Evolutionary conservation across 2,113 vertebrate genomes (phyloP), one percentile per base, ranked within the genome.

Genomic region (Epinephelus lanceolatus): DNA sequence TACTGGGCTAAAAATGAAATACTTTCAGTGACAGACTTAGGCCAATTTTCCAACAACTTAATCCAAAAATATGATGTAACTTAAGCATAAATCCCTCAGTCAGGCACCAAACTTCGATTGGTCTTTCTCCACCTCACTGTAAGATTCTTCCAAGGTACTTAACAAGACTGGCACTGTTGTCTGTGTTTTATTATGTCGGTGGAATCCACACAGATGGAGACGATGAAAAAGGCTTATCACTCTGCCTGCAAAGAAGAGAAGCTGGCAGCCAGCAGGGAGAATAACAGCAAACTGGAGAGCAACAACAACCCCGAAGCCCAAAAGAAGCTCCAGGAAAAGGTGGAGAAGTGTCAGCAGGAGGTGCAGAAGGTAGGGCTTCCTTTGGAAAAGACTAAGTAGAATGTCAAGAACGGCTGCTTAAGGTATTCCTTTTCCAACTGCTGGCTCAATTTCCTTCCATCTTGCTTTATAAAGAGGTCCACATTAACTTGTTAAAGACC

Each of bases 271-370:
- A 98, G 97, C 56, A 94, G 98, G 59, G 98, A 99, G 90, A 96
- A 88, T 65, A 97, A 96, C 76, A 98, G 98, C 93, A 99, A 98
- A 88, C 95, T 97, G 33, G 98, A 99, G 59, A 98, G 96, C 51
- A 97, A 96, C 42, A 95, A 97, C 78, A 98, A 98, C 89, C 96
- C 98, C 0, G 98, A 99, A 1, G 95, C 96, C 17, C 96, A 97
- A 52, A 99, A 98, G 94, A 99, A 99, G 87, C 91, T 99, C n/a
- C 98, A 98, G 85, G 98, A 99, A 92, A 99, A 99, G 93, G 95
- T 99, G 88, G 98, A 99, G 86, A 99, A 97, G 71, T 97, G 97
- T 93, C 98, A 99, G 78, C 98, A 99, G 92, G 98, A 99, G 56
- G 94, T 96, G 2, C 96, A 98, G 45, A 99, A 98, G 98, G 98